Evolutionary conservation across 1,140 invertebrate species (phyloP).

Genomic region (Octopus sinensis): DNA sequence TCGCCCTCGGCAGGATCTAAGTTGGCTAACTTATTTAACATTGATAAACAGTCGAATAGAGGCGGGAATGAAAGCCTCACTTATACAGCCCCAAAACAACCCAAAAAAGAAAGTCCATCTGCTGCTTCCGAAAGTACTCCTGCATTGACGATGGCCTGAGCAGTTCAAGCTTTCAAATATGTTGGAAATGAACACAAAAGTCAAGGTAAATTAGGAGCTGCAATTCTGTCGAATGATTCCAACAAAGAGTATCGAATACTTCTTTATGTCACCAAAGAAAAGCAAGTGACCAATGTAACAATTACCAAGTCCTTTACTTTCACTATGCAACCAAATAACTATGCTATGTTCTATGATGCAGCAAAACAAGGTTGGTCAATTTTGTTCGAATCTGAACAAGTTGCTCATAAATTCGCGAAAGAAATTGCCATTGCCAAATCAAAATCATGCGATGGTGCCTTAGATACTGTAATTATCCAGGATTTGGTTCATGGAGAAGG

Average conservation of each 20-base stretch:
- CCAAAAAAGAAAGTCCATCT: slow-evolving; percentile 42
- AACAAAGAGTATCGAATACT: slow-evolving; percentile 54
- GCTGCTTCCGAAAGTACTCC: slow-evolving; percentile 31
- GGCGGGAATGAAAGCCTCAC: slow-evolving; percentile 55
- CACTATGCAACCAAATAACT: slow-evolving; percentile 56
- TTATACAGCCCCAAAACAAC: slow-evolving; percentile 58
- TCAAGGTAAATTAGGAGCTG: slow-evolving; percentile 57
- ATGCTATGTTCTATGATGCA: slow-evolving; percentile 58
- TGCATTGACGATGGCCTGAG: slow-evolving; percentile 42
- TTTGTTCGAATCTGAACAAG: slow-evolving; percentile 53
- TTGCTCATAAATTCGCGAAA: slow-evolving; percentile 52
- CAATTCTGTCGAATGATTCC: slow-evolving; percentile 51
- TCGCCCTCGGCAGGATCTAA: too few relatives aligned
- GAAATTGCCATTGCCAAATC: slow-evolving; percentile 53
- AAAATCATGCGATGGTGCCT: slow-evolving; percentile 31
- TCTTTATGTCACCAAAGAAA: slow-evolving; percentile 55
- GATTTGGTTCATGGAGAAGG: slow-evolving; percentile 54
- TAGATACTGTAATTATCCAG: slow-evolving; percentile 43
- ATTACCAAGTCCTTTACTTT: slow-evolving; percentile 50
- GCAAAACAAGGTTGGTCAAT: slow-evolving; percentile 54
- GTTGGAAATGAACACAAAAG: slow-evolving; percentile 51
- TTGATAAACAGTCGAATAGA: slow-evolving; percentile 41
- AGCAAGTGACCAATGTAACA: slow-evolving; percentile 53
- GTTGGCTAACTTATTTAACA: slow-evolving; percentile 42
- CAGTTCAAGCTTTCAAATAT: slow-evolving; percentile 53